A percentile compares a stretch with the other conserved stretches of the same genome.
phyloP scores from a whole-genome alignment of 2,888 invertebrate genomes.

The Orchesellides sinensis region DNA sequence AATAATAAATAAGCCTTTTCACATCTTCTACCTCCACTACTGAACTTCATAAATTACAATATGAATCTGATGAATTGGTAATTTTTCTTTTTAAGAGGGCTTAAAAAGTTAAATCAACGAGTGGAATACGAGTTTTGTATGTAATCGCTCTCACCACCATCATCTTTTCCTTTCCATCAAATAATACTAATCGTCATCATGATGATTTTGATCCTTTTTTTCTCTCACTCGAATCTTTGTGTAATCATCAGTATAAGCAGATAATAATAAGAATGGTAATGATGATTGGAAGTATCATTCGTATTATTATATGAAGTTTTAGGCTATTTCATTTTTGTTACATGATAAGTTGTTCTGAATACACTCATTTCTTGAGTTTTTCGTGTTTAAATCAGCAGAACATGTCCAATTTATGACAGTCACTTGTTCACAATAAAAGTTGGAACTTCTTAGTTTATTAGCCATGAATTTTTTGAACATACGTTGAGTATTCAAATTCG shows the following conservation, averaged over 20 bases:
- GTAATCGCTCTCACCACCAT: conserved; percentile 53
- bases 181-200: conserved; percentile 32
- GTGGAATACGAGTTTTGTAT: conserved; percentile 7
- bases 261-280: conserved; percentile 29
- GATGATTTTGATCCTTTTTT: conserved; percentile 5
- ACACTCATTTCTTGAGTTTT: background rate
- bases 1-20: conserved; percentile 34
- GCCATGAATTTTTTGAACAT: background rate
- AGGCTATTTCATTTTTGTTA: no score
- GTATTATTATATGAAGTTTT: background rate
- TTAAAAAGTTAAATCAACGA: conserved; percentile 38
- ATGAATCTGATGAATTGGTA: conserved; percentile 71
- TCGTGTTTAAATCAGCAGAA: conserved; percentile 26
- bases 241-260: conserved; percentile 29
- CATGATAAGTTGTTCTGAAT: background rate
- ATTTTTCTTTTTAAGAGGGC: conserved; percentile 58
- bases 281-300: conserved; percentile 42
- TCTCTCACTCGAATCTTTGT: conserved; percentile 1
- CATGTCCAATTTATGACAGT: conserved; percentile 49
- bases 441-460: conserved; percentile 20
- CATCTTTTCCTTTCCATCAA: conserved; percentile 19
- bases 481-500: conserved; percentile 8
- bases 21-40: background rate
- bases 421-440: background rate
- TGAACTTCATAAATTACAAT: conserved; percentile 44